A percentile compares a stretch with the other conserved stretches of the same genome.
Evolutionary conservation across 2,888 invertebrate species (phyloP).

Genomic region (Epiblema foenella): DNA sequence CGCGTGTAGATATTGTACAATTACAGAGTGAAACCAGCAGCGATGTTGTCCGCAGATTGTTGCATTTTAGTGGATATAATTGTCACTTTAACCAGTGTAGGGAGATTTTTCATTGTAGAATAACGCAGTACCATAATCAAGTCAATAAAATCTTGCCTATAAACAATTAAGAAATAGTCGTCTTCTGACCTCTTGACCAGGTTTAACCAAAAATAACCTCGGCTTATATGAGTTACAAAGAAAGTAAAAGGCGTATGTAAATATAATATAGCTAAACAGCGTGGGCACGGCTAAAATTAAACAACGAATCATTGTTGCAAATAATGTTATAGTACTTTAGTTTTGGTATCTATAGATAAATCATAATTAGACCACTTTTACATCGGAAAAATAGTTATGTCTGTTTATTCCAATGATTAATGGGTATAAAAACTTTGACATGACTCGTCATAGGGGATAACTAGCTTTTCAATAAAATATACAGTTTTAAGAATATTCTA

Average conservation of each 20-base stretch:
- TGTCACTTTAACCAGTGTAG: too few species aligned
- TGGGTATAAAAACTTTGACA: too few species aligned
- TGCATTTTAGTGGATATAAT: too few species aligned
- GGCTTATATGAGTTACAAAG: neutral
- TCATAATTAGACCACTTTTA: too few species aligned
- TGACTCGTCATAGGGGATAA: neutral
- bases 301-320: neutral
- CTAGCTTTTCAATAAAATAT: neutral
- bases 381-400: neutral
- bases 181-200: too few species aligned
- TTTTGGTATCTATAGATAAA: too few species aligned
- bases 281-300: neutral
- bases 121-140: neutral
- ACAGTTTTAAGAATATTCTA: neutral
- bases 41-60: too few species aligned
- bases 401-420: too few species aligned
- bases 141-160: neutral
- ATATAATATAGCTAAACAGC: neutral
- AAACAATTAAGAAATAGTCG: too few species aligned
- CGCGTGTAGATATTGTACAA: too few species aligned
- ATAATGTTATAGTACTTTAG: neutral
- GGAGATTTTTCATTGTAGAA: too few species aligned
- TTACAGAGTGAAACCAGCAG: too few species aligned
- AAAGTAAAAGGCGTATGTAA: neutral
- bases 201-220: neutral